Evolutionary conservation across 1,140 invertebrate species (phyloP), one percentile per base, ranked within the genome.

Genomic region (Ectropis grisescens): DNA sequence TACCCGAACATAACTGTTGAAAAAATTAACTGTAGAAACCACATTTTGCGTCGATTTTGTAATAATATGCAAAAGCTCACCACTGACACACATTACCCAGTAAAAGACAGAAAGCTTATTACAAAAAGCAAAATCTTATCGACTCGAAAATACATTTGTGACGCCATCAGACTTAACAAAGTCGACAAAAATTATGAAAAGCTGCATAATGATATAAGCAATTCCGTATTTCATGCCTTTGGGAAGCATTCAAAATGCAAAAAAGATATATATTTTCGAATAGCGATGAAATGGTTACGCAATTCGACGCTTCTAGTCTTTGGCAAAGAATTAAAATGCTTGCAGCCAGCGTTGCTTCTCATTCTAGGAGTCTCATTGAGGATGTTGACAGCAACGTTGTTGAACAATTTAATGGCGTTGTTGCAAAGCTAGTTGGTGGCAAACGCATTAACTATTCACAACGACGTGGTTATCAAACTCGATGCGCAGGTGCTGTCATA

Each of bases 11-110:
- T 67, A 1, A 40, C 30, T 9, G 32, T 49, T 9, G 32, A 55
- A 39, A 62, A 62, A 50, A 47, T 56, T 5, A 53, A 69, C 35
- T 72, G 66, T 33, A 28, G 23, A 1, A 72, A 69, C 33, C 61
- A 72, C 39, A 28, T 72, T 6, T 34, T 62, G 3, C 28, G 61
- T 13, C 69, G 62, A 39, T 52, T 52, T 33, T 60, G 38, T 10
- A 41, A 41, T 13, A 45, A 45, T 26, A 11, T 35, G 8, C 12
- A 29, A 29, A 11, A n/a, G 10, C 10, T 36, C 6, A 29, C 12
- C 11, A 14, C 13, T 6, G 25, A 36, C 6, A 36, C 13, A 16
- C 6, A 23, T 19, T 19, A 19, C 16, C 16, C 16, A 4, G 16
- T 19, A 19, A 19, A 19, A 19, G 16, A 19, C 8, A 19, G 16